Base-by-base conservation (phyloP, 2,113 vertebrate species). In the Sitta europaea region DNA sequence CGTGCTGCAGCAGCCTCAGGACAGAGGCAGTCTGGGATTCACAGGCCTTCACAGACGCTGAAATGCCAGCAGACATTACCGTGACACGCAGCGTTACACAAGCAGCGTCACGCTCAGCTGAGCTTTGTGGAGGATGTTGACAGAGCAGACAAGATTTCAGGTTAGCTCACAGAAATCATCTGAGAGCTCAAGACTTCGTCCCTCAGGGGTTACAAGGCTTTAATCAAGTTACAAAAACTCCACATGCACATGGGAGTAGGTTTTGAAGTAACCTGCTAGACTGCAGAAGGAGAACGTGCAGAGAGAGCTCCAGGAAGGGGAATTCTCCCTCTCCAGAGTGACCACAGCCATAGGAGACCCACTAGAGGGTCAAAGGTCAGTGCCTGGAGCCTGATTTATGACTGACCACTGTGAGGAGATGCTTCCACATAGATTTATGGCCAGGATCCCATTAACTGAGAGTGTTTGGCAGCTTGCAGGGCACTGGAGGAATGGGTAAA, bases 51-150 rank as follows among this genome's bases (percentile, higher is more conserved):
- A 77, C 54, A 65, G 81, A 55, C 0, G 0, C 74, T 12, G 67
- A 79, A 73, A 47, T 15, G 90, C 76, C 86, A 51, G 73, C 55
- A 71, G 91, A 80, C 4, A 16, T 94, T 62, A 73, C 42, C 0
- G 6, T 45, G 89, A 91, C 63, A 53, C 1, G 4, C 40, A 36
- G 86, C 3, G 0, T 76, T 57, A 57, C 79, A 62, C 67, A 75
- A 82, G 63, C 54, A 7, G 86, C 5, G 1, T 43, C 87, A 91
- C 6, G 22, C 90, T 81, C 84, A 71, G 5, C 59, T 74, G 90
- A 89, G 73, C 92, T 95, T 70, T 50, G 80, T 35, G n/a, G 38
- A 91, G 65, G 59, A 94, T n/a, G 86, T 58, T 70, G 91, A 83
- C 25, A 57, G 78, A 78, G 42, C 1, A 1, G 55, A 81, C 68